These are phyloP conservation scores for Rhinophrynus dorsalis DNA, from an alignment of 2,797 vertebrate species.

Conservation along the genomic window DNA sequence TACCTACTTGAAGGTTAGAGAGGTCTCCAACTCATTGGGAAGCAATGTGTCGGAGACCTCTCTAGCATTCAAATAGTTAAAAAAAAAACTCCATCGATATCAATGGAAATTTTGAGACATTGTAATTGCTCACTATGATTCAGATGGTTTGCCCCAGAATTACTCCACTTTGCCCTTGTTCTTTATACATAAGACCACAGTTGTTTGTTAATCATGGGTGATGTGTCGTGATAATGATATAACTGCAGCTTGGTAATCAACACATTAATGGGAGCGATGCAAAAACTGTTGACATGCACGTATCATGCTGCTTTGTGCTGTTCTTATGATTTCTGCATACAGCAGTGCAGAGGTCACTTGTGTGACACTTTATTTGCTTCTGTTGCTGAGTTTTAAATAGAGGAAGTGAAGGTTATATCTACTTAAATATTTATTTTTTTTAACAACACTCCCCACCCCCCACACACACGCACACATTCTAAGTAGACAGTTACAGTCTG, in stretches of 20 bases:
- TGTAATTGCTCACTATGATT: too few species aligned
- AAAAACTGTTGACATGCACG: not conserved
- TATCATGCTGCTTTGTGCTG: conserved; percentile 1
- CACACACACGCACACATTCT: conserved; percentile 45
- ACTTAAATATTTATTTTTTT: too few species aligned
- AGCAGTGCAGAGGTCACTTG: conserved; percentile 2
- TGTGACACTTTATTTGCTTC: conserved; percentile 21
- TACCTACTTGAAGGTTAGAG: too few species aligned
- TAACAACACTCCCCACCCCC: too few species aligned
- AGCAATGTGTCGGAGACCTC: too few species aligned
- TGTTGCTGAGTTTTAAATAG: conserved; percentile 30
- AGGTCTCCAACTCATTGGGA: too few species aligned
- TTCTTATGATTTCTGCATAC: not conserved
- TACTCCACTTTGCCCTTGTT: too few species aligned
- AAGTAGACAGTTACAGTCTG: conserved; percentile 29
- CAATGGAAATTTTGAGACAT: too few species aligned
- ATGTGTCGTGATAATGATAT: not conserved
- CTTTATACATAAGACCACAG: not conserved
- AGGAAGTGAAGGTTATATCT: conserved; percentile 54
- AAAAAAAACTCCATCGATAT: too few species aligned
- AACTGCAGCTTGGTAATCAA: not conserved
- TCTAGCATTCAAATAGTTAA: too few species aligned
- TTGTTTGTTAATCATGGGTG: not conserved
- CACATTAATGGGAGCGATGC: not conserved
- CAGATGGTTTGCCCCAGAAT: too few species aligned